Base-by-base conservation (phyloP, 1,140 invertebrate genomes). In the Diabrotica undecimpunctata region DNA sequence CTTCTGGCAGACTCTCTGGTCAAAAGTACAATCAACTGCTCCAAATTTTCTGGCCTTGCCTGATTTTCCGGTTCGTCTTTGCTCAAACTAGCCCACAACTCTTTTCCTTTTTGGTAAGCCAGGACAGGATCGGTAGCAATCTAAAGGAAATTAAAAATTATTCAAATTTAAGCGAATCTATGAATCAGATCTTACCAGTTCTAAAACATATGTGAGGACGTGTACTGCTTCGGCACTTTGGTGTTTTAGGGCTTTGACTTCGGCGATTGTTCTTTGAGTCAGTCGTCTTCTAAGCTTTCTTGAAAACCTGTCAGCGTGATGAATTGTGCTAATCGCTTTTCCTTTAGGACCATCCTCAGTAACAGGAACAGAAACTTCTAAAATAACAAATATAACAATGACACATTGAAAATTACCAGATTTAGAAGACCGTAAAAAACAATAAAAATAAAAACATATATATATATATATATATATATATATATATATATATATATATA, bases 1-100 rank as follows among this genome's bases (percentile, higher is more conserved):
- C 88, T 82, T 36, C 91, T 82, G 0, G 89, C 88, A 0, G 87
- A 86, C 79, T 93, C 90, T 6, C 90, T 79, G 0, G 88, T 86
- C 35, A 92, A 73, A 50, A 93, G 76, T 7, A 90, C 88, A 46
- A 92, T 79, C 39, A 92, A 76, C 74, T 92, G 87, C 72, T 93
- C 91, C 7, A 92, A 72, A 1, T 88, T 91, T 55, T 84, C 81
- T 0, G 91, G 91, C 55, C 89, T 83, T 0, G 88, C 87, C 78
- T 93, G 91, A 79, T 93, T 93, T 77, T 91, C 90, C 0, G 90
- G 90, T 72, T 93, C 91, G 13, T 90, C 85, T 64, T 86, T 78
- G 70, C 89, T 91, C 38, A 93, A 78, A 8, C 84, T 82, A 0
- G 74, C 74, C 87, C 90, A 92, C 7, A 92, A 73, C 66, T 87